Conservation (phyloP, 2,113 vertebrate species). For the Pseudopodoces humilis region DNA sequence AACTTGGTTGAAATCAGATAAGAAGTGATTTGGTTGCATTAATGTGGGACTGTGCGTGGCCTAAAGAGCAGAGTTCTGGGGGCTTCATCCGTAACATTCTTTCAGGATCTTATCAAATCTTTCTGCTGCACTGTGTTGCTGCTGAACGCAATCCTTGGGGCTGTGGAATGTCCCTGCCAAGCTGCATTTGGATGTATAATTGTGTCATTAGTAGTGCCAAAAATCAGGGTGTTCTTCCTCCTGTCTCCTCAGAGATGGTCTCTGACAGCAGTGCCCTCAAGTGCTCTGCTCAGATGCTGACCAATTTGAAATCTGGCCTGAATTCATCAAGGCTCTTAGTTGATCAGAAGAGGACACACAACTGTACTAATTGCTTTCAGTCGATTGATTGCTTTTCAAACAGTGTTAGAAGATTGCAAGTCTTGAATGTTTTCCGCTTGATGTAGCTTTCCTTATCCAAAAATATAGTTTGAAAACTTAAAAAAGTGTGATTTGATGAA, state of each 20-base stretch:
- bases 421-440: not conserved
- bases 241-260: not conserved
- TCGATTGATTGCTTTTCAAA: not conserved
- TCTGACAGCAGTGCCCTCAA: not conserved
- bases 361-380: not conserved
- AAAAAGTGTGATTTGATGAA: not conserved
- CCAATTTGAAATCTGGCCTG: not conserved
- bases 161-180: not conserved
- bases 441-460: not conserved
- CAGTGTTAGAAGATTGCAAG: not conserved
- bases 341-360: not conserved
- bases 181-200: not conserved
- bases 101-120: not conserved
- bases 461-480: not conserved
- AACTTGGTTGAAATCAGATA: not conserved
- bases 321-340: not conserved
- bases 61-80: not conserved
- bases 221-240: not conserved
- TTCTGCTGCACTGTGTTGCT: not conserved
- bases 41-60: accelerated
- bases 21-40: not conserved
- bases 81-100: not conserved
- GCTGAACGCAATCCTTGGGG: not conserved
- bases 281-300: not conserved
- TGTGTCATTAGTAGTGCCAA: not conserved